Evolutionary conservation across 2,888 invertebrate genomes (phyloP).

Genomic region (Temnothorax unifasciatus): DNA sequence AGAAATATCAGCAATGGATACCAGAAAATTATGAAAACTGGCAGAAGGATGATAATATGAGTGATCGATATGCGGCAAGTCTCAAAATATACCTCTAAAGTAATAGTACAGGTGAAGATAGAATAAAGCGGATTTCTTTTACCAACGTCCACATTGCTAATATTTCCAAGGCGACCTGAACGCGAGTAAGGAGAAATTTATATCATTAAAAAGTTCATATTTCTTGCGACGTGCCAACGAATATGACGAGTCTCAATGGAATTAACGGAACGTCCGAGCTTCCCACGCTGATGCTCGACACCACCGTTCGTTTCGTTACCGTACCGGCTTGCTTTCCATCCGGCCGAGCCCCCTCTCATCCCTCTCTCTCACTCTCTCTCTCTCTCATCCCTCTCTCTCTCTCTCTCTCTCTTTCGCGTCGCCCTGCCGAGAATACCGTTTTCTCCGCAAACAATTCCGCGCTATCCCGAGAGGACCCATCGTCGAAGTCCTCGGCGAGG

Average conservation of each 20-base stretch:
- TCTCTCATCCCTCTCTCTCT: neutral
- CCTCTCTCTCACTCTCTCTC: neutral
- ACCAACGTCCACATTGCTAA: conserved; percentile 37
- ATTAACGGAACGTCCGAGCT: conserved; percentile 20
- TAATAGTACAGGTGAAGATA: neutral
- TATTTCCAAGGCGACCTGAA: conserved; percentile 36
- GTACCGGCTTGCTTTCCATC: conserved; percentile 19
- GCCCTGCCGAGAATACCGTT: conserved; percentile 33
- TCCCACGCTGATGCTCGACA: conserved; percentile 2
- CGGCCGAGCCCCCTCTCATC: conserved; percentile 44
- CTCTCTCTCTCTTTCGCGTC: neutral
- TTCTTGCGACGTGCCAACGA: conserved; percentile 15
- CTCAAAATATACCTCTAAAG: conserved; percentile 11
- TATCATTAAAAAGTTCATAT: conserved; percentile 18
- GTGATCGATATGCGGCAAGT: conserved; percentile 8
- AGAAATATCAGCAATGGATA: conserved; percentile 49
- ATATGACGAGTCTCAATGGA: conserved; percentile 22
- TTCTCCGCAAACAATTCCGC: conserved; percentile 50
- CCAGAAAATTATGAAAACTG: conserved; percentile 6
- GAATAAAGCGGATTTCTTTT: conserved; percentile 21
- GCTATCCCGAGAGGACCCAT: conserved; percentile 1
- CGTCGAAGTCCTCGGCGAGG: neutral
- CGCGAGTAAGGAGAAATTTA: conserved; percentile 24
- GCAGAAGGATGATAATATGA: neutral
- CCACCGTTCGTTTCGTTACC: neutral